phyloP scores from a whole-genome alignment of 1,140 invertebrate genomes.

The Cryptotermes secundus region DNA sequence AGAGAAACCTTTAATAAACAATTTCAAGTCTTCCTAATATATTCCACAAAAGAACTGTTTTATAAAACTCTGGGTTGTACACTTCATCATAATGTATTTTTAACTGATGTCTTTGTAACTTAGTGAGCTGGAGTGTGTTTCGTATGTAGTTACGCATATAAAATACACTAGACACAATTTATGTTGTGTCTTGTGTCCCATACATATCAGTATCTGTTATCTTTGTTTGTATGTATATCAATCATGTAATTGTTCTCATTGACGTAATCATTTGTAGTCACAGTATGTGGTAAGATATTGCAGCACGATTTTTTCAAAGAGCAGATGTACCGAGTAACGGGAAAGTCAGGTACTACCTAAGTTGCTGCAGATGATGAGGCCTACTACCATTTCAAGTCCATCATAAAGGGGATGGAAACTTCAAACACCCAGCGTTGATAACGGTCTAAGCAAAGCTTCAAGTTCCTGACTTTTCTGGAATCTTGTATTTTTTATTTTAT shows the following conservation, averaged over 20 bases:
- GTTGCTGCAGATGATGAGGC: too few relatives aligned
- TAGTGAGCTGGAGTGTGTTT: background rate
- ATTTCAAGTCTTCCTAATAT: conserved; percentile 11
- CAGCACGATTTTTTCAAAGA: background rate
- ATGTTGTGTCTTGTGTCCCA: background rate
- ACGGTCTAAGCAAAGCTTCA: background rate
- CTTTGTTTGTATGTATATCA: background rate
- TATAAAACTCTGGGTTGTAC: background rate
- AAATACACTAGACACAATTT: background rate
- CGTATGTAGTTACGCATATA: background rate
- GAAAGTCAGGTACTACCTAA: background rate
- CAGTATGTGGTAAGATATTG: background rate
- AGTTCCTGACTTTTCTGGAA: conserved; percentile 3
- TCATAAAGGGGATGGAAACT: background rate
- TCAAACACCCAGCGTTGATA: background rate
- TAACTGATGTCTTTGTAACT: background rate
- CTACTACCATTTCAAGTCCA: background rate
- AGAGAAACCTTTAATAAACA: background rate
- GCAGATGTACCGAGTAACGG: background rate
- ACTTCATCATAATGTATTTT: background rate
- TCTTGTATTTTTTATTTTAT: background rate
- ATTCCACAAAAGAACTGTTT: background rate
- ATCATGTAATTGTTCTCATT: background rate
- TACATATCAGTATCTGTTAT: conserved; percentile 6
- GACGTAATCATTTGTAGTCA: background rate